Base-by-base conservation (phyloP, 2,888 invertebrate genomes). In the Dilophus febrilis region DNA sequence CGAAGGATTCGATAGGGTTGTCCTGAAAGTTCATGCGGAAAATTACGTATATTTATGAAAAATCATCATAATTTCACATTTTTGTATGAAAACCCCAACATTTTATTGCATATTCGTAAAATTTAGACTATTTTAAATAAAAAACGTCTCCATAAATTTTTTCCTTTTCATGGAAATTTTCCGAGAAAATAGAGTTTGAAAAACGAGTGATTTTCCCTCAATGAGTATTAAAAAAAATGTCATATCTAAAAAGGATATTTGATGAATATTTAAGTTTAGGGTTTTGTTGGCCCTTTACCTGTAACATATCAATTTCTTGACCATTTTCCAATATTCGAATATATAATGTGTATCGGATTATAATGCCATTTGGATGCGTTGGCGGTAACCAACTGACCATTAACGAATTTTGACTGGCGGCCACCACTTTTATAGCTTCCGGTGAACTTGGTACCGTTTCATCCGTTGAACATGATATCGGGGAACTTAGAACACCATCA, bases 301-400 rank as follows among this genome's bases (percentile, higher is more conserved):
- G 19, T 28, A 40, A 35, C 30, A 28, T 18, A 31, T 31, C 18
- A 27, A 48, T 55, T 50, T 68, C 68, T 48, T 65, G 64, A n/a
- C 66, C 66, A 47, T 68, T 65, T 44, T 68, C 66, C 45, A 67
- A 49, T n/a, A 65, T 61, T 14, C 68, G 60, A 43, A 71, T 66
- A 50, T 72, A 73, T 36, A 78, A 65, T 41, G 68, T 72, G 53
- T 74, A 78, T 48, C 71, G 69, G 17, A 66, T 70, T 10, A 77
- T 61, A 42, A 70, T 52, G 2, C 78, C 77, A 52, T 77, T 77
- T 1, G 70, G 68, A 12, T 69, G 64, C 16, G 65, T 53, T 3
- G 77, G 77, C n/a, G 72, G 70, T 44, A 71, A 56, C 77, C 77
- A 77, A 42, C 72, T 70, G 28, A 76, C 68, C 42, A 74, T 64